Evolutionary conservation across 2,113 vertebrate species (phyloP).

Genomic region (Cynocephalus volans): DNA sequence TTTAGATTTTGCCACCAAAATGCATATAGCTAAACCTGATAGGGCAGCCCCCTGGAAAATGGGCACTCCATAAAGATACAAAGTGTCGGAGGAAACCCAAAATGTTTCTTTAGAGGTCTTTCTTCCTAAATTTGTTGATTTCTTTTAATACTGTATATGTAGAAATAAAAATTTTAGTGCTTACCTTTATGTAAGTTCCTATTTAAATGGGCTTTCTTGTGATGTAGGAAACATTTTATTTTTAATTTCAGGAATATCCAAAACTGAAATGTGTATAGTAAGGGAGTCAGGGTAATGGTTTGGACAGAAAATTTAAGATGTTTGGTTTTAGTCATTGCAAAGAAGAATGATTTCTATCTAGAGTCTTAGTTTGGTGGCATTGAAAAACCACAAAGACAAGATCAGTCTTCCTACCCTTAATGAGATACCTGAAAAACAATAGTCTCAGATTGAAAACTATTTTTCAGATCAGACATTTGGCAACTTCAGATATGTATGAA

Average conservation of each 20-base stretch:
- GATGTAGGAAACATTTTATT: background rate
- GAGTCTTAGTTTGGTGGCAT: background rate
- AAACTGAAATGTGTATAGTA: background rate
- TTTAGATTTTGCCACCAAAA: background rate
- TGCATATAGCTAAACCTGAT: background rate
- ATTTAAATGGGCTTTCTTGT: background rate
- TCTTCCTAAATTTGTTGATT: background rate
- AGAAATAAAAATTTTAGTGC: too few relatives aligned
- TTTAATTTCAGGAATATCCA: conserved; percentile 16
- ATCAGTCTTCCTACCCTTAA: background rate
- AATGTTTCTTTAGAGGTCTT: background rate
- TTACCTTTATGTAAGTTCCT: background rate
- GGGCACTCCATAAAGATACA: background rate
- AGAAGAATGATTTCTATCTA: background rate
- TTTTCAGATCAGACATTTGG: conserved; percentile 1
- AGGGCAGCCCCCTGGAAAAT: background rate
- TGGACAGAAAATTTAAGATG: background rate
- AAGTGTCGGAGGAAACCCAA: background rate
- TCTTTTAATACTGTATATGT: background rate
- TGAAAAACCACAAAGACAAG: background rate
- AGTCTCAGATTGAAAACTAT: background rate
- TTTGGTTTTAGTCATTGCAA: background rate
- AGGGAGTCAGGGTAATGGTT: background rate
- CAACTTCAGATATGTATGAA: background rate
- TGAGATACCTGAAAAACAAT: background rate